Evolutionary conservation across 1,140 invertebrate genomes (phyloP), one percentile per base, ranked within the genome.

Genomic region (Potamilus streckersoni): DNA sequence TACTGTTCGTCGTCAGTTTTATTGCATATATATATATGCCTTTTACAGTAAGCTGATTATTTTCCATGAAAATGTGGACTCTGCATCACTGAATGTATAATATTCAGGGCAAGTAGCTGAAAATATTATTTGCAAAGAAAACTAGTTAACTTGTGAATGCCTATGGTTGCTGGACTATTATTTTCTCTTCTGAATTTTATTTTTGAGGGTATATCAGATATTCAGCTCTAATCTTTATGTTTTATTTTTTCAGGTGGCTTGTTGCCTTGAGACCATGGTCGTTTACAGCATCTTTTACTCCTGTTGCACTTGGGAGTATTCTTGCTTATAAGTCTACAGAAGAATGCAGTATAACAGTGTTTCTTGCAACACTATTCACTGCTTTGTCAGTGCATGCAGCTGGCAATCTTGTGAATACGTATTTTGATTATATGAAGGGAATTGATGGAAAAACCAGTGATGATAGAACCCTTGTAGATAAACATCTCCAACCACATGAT

Each of bases 401-500:
- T 71, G 97, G 96, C 59, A 98, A 98, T 90, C 93, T 98, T n/a
- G 96, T 98, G 1, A 98, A 98, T 87, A 98, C 96, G 0, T 98
- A 98, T 88, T 98, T 94, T 87, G 96, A 98, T 90, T 98, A 95
- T 87, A 93, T 96, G 13, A 96, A 96, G 91, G 97, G 96, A 56
- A 96, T 98, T 62, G 97, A 98, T 86, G 95, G 94, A 86, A 93
- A 91, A 70, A 96, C 95, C 89, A 93, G 90, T 77, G 96, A 98
- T 90, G 96, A 98, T 87, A 92, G 96, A 84, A 98, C 95, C 79
- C 90, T 98, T 69, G 96, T 98, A 15, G 96, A 98, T 91, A 94
- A 96, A 81, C 93, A 97, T 81, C 91, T 98, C 66, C 93, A 92
- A 13, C 94, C 94, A 74, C 94, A 96, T 88, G 95, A 96, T 91